Conservation (phyloP, 2,888 invertebrate genomes). For the Megastigmus dorsalis region DNA sequence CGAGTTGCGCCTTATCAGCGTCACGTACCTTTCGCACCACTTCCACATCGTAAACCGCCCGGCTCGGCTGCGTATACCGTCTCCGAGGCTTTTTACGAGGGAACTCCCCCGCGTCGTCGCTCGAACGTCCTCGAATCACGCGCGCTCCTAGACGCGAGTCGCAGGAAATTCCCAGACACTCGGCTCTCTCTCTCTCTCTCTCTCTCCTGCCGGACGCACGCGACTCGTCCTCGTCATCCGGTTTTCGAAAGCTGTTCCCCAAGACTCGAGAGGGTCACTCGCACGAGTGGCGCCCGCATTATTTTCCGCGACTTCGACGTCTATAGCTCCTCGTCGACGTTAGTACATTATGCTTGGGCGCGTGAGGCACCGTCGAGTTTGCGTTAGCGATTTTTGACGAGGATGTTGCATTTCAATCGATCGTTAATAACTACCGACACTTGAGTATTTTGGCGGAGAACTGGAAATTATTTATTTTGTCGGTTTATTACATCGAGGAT, state of each 20-base stretch:
- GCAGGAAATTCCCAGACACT: slow-evolving; percentile 9
- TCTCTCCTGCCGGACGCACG: no score
- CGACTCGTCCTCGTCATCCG: slow-evolving; percentile 13
- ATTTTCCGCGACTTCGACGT: neutral
- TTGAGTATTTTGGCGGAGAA: no score
- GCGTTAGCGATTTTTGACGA: neutral
- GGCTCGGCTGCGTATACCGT: no score
- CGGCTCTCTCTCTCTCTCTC: no score
- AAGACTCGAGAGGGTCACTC: slow-evolving; percentile 28
- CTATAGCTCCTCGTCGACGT: neutral
- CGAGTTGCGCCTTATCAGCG: slow-evolving; percentile 33
- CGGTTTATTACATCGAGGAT: neutral
- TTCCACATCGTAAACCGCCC: slow-evolving; percentile 36
- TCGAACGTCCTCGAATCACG: neutral
- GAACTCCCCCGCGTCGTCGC: slow-evolving; percentile 17
- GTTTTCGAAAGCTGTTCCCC: neutral
- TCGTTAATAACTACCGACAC: no score
- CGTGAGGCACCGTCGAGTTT: no score
- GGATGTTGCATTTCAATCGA: no score
- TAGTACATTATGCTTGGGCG: slow-evolving; percentile 20
- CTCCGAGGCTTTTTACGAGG: slow-evolving; percentile 22
- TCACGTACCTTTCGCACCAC: neutral
- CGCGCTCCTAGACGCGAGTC: neutral
- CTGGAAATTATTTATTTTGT: no score
- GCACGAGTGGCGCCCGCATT: slow-evolving; percentile 6